Conservation (phyloP, 2,888 invertebrate genomes). For the Sisyra terminalis region DNA sequence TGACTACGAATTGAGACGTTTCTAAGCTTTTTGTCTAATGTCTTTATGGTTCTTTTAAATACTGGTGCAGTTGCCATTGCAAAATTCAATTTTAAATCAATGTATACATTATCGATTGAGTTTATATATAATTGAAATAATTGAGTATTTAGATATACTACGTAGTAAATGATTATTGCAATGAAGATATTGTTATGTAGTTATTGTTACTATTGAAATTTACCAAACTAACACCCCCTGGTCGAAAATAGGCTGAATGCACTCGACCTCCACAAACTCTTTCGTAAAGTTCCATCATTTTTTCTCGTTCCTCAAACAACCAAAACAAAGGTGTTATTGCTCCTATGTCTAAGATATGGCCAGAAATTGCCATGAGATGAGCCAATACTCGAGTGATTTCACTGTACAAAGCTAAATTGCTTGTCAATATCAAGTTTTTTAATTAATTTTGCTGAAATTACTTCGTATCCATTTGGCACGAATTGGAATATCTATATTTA, state of each 20-base stretch:
- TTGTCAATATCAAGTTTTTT: conserved; percentile 4
- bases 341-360: conserved; percentile 66
- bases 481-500: conserved; percentile 58
- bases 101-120: too few species aligned
- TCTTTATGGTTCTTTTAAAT: too few species aligned
- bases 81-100: too few species aligned
- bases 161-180: too few species aligned
- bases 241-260: conserved; percentile 67
- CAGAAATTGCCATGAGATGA: conserved; percentile 58
- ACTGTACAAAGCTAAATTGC: neutral
- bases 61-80: too few species aligned
- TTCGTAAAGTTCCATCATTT: conserved; percentile 72
- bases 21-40: too few species aligned
- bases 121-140: too few species aligned
- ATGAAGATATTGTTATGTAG: too few species aligned
- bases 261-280: conserved; percentile 68
- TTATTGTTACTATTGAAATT: neutral
- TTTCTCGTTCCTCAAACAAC: conserved; percentile 81
- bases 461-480: conserved; percentile 67
- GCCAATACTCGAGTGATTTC: conserved; percentile 68
- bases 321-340: conserved; percentile 83
- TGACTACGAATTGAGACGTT: too few species aligned
- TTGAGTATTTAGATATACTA: too few species aligned
- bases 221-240: conserved; percentile 60
- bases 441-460: conserved; percentile 15